These are phyloP conservation scores for Anastatus disparis DNA, from an alignment of 1,140 invertebrate genomes.

Conservation along the genomic window DNA sequence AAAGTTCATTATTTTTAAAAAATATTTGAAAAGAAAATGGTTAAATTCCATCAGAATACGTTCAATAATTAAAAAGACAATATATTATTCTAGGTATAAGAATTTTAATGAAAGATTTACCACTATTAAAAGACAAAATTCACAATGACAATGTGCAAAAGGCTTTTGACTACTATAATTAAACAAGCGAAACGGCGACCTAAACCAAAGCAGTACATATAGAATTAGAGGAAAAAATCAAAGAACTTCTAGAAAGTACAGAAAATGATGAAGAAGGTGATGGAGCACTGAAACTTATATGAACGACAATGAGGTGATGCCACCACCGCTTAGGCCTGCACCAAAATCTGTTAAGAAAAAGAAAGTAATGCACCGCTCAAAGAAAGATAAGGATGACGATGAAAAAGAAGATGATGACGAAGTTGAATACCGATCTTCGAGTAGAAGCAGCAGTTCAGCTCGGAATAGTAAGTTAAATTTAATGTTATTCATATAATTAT, in stretches of 20 bases:
- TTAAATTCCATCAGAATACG: too few species aligned
- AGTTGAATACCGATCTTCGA: not conserved
- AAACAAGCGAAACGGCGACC: slow-evolving; percentile 76
- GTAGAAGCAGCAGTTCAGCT: not conserved
- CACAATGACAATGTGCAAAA: slow-evolving; percentile 80
- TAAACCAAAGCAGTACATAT: slow-evolving; percentile 67
- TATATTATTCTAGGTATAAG: slow-evolving; percentile 53
- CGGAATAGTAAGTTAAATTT: slow-evolving; percentile 28
- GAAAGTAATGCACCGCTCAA: not conserved
- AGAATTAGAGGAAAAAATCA: slow-evolving; percentile 62
- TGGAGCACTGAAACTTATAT: not conserved
- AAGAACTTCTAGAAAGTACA: slow-evolving; percentile 53
- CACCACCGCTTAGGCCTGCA: slow-evolving; percentile 50
- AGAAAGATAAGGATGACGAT: not conserved
- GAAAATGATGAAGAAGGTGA: slow-evolving; percentile 41
- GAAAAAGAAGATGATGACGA: slow-evolving; percentile 16
- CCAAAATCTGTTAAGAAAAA: slow-evolving; percentile 28
- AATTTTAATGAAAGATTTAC: slow-evolving; percentile 81
- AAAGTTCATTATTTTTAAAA: too few species aligned
- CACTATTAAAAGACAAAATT: slow-evolving; percentile 83
- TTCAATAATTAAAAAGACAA: too few species aligned
- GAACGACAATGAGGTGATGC: slow-evolving; percentile 54
- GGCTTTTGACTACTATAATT: slow-evolving; percentile 75
- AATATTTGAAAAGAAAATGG: too few species aligned
- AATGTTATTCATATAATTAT: not conserved